These are phyloP conservation scores for Chiloscyllium punctatum DNA, from an alignment of 2,797 vertebrate genomes.

Conservation along the genomic window DNA sequence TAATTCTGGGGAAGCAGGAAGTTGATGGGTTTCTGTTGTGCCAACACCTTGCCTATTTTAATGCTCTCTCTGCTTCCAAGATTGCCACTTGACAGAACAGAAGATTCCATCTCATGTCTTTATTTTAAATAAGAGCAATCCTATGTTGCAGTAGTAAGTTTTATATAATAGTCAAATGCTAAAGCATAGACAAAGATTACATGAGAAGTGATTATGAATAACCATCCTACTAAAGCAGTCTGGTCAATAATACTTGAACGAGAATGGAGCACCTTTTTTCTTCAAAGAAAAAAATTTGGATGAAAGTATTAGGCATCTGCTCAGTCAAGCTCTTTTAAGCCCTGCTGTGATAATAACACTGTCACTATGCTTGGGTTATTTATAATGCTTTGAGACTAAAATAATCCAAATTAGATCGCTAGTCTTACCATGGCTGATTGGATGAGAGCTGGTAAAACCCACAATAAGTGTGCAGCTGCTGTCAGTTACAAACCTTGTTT, in stretches of 20 bases:
- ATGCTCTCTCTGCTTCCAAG: too few species aligned
- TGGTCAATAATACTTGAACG: background rate
- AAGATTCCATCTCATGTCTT: too few species aligned
- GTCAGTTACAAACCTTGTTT: background rate
- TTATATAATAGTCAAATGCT: background rate
- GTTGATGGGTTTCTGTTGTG: too few species aligned
- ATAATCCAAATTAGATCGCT: background rate
- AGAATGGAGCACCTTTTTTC: background rate
- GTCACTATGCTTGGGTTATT: background rate
- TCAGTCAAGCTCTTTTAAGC: background rate
- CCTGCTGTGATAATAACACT: background rate
- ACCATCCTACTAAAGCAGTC: background rate
- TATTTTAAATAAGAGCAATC: background rate
- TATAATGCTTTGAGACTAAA: background rate
- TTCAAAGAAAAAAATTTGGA: background rate
- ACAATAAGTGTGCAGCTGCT: background rate
- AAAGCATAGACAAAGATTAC: background rate
- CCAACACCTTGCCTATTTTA: too few species aligned
- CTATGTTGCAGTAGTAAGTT: background rate
- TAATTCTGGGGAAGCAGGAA: too few species aligned
- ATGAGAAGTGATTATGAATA: background rate
- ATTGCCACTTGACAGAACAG: too few species aligned
- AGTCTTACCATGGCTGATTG: background rate
- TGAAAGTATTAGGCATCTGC: background rate
- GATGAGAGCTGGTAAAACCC: background rate